A percentile compares a stretch with the other conserved stretches of the same genome.
Evolutionary conservation across 2,888 invertebrate genomes (phyloP).

Genomic region (Sycophila texana): DNA sequence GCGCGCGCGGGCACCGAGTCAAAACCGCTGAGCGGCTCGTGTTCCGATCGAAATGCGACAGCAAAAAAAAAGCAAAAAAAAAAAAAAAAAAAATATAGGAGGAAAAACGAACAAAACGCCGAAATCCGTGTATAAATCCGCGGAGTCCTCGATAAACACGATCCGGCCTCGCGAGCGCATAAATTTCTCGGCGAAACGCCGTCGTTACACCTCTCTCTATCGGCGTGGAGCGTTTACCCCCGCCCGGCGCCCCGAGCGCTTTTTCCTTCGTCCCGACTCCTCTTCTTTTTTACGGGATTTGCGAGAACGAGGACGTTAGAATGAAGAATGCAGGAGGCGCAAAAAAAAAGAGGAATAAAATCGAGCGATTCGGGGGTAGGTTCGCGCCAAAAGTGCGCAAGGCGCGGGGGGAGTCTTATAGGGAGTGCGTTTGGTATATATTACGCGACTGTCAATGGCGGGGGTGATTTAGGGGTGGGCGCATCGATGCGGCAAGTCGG

Average conservation of each 20-base stretch:
- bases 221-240: not conserved
- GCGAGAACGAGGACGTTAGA: not conserved
- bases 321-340: not conserved
- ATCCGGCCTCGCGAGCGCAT: not conserved
- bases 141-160: no score
- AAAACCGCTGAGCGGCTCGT: no score
- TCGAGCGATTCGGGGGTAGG: no score
- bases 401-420: no score
- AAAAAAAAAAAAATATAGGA: no score
- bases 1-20: not conserved
- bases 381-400: no score
- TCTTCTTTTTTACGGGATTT: not conserved
- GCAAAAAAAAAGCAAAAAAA: not conserved
- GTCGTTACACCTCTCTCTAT: conserved; percentile 23
- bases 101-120: no score
- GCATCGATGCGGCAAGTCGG: conserved; percentile 7
- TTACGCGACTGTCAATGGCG: not conserved
- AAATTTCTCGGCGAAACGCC: conserved; percentile 41
- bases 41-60: not conserved
- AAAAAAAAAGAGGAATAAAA: conserved; percentile 5
- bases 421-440: not conserved
- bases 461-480: not conserved
- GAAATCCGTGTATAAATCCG: no score
- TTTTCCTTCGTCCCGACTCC: not conserved
- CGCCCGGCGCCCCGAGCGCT: no score